phyloP scores from a whole-genome alignment of 2,113 vertebrate genomes.

The Chrysemys picta region DNA sequence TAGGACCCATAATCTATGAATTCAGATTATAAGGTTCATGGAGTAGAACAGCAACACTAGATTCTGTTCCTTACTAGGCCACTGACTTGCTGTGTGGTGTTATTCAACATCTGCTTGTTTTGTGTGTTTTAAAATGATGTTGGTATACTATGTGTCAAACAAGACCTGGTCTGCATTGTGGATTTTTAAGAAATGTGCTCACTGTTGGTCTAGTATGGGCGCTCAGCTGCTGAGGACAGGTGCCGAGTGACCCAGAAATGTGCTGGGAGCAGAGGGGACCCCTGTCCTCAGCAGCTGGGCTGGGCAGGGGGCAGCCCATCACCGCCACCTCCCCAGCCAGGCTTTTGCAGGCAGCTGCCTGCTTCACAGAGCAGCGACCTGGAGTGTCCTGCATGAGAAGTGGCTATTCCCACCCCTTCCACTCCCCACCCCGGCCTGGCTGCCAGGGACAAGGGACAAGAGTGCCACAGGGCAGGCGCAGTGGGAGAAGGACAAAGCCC shows the following conservation, averaged over 20 bases:
- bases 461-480: too few relatives aligned
- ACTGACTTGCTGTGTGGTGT: neutral
- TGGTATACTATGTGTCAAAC: neutral
- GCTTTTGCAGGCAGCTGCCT: too few relatives aligned
- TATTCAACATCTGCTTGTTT: neutral
- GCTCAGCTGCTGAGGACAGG: too few relatives aligned
- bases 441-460: too few relatives aligned
- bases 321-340: too few relatives aligned
- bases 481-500: too few relatives aligned
- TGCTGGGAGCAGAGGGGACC: too few relatives aligned
- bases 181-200: neutral
- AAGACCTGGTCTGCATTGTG: neutral
- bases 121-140: neutral
- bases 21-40: neutral
- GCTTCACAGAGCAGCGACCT: too few relatives aligned
- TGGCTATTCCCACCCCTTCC: neutral
- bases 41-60: neutral
- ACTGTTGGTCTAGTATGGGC: neutral
- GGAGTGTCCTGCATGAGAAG: neutral
- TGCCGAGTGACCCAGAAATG: too few relatives aligned
- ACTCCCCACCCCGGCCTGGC: neutral
- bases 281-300: too few relatives aligned
- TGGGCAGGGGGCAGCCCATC: too few relatives aligned
- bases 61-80: neutral
- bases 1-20: neutral